Percentiles rank a stretch among this genome's conserved stretches.
phyloP scores from a whole-genome alignment of 2,113 vertebrate species.

The Hemichromis elongatus region DNA sequence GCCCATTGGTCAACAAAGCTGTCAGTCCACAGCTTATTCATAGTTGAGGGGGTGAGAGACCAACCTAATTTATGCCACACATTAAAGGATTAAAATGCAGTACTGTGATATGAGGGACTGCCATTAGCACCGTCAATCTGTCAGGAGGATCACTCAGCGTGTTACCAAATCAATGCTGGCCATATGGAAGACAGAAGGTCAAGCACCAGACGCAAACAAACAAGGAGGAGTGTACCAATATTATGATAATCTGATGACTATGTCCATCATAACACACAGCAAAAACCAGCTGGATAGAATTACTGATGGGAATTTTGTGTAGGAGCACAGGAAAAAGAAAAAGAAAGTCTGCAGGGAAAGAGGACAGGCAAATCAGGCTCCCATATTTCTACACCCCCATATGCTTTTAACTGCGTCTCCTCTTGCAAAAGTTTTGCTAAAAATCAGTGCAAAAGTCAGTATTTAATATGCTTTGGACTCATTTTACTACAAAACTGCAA shows the following conservation, averaged over 20 bases:
- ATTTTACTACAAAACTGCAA: background rate
- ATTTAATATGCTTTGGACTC: background rate
- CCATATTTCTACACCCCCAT: slow-evolving; percentile 11
- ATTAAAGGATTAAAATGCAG: slow-evolving; percentile 60
- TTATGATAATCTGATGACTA: slow-evolving; percentile 37
- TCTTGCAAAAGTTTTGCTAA: background rate
- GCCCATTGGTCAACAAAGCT: slow-evolving; percentile 16
- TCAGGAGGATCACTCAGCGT: slow-evolving; percentile 36
- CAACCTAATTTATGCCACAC: slow-evolving; percentile 49
- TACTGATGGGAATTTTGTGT: slow-evolving; percentile 11
- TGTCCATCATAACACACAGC: slow-evolving; percentile 7
- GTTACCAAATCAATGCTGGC: slow-evolving; percentile 41
- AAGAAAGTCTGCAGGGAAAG: background rate
- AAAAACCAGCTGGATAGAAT: slow-evolving; percentile 39
- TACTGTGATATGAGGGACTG: slow-evolving; percentile 19
- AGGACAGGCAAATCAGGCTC: background rate
- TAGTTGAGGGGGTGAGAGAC: slow-evolving; percentile 8
- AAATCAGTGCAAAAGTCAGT: background rate
- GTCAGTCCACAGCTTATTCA: slow-evolving; percentile 12
- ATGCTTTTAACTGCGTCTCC: background rate
- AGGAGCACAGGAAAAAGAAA: background rate
- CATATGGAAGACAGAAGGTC: slow-evolving; percentile 58
- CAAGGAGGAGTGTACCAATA: slow-evolving; percentile 22
- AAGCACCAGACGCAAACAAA: slow-evolving; percentile 45
- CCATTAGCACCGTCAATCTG: slow-evolving; percentile 47